A percentile compares a stretch with the other conserved stretches of the same genome.
Conservation (phyloP, 2,888 invertebrate genomes). For the Melangyna quadrimaculata region DNA sequence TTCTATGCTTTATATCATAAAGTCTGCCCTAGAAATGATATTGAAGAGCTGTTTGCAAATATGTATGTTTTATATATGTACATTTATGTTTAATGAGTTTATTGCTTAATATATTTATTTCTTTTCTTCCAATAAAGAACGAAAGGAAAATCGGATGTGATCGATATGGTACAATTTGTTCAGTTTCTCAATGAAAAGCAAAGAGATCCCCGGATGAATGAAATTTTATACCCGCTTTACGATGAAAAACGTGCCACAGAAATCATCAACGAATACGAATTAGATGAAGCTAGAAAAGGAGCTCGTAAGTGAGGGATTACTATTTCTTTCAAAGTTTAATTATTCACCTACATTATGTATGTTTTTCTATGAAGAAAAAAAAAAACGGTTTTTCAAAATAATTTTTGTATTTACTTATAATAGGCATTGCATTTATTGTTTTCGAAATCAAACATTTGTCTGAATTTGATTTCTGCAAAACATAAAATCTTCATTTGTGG, state of each 20-base stretch:
- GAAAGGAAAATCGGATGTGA: conserved; percentile 93
- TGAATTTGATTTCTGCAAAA: too few relatives aligned
- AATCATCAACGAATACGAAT: conserved; percentile 96
- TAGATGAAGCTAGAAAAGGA: conserved; percentile 85
- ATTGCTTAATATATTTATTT: not conserved
- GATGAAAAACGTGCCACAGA: conserved; percentile 96
- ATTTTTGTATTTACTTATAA: too few relatives aligned
- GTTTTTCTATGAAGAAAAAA: too few relatives aligned
- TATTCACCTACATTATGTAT: too few relatives aligned
- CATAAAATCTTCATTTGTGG: too few relatives aligned
- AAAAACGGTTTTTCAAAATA: too few relatives aligned
- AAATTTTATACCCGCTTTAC: conserved; percentile 98
- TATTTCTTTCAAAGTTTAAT: too few relatives aligned
- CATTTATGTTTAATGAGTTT: not conserved
- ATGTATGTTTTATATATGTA: conserved; percentile 87
- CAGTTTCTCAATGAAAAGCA: conserved; percentile 98
- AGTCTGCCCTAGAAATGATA: conserved; percentile 99
- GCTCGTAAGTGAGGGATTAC: conserved; percentile 73
- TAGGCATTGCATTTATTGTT: too few relatives aligned
- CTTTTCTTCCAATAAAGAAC: conserved; percentile 84
- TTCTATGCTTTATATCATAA: conserved; percentile 99
- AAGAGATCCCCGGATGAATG: conserved; percentile 98
- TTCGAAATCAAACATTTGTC: too few relatives aligned
- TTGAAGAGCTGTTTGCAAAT: conserved; percentile 97
- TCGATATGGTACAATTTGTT: conserved; percentile 93